Evolutionary conservation across 2,113 vertebrate genomes (phyloP), one percentile per base, ranked within the genome.

Genomic region (Apistogramma diplotaenia): DNA sequence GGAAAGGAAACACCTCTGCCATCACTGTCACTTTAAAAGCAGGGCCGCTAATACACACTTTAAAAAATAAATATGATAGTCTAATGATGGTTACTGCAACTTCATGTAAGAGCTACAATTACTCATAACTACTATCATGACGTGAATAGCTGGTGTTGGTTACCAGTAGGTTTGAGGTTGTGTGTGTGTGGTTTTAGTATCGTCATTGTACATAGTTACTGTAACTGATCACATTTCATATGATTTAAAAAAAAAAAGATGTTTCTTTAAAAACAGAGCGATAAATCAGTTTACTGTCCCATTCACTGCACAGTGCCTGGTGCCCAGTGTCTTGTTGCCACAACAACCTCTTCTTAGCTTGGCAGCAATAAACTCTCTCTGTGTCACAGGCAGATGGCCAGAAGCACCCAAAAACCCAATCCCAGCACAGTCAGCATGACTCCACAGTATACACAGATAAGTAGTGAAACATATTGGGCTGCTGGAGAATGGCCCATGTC

Each of bases 401-500:
- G 78, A 57, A 90, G 70, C 74, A 81, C 76, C 78, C 77, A 77
- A 84, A 85, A 51, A 86, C 53, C 67, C 74, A 82, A 72, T 82
- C 54, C 74, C 95, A 0, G 94, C 95, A 9, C 96, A 96, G 0
- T 95, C 95, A 86, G 96, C 95, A 87, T 87, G 93, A 81, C 96
- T 94, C 96, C 96, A 23, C 1, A 58, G 86, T 33, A 9, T 49
- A 76, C 70, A 86, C 88, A 87, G 85, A 91, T 87, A 84, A 90
- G 91, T 74, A 91, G 79, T 58, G 75, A 53, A 83, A 81, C 83
- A 81, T 56, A 82, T 82, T 89, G 86, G 25, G 81, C 57, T 78
- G 86, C 82, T 87, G 84, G 31, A 85, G 88, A 92, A 89, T 88
- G 84, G 87, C 54, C 86, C 85, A 21, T 87, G 82, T 84, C 78